Conservation (phyloP, 2,113 vertebrate species). For the Indicator maculatus region DNA sequence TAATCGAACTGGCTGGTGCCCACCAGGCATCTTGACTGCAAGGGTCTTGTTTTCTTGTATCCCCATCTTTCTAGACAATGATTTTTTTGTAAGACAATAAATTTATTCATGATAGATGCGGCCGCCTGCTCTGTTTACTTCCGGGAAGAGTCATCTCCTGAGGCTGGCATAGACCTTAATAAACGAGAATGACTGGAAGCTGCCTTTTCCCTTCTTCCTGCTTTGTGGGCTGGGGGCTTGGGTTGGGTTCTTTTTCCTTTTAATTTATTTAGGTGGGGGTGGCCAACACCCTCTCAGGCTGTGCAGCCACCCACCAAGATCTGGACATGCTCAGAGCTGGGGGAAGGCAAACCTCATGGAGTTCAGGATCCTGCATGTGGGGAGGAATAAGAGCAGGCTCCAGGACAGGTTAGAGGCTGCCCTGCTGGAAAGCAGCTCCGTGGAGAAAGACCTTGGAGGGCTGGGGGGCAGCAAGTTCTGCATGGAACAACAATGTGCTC, state of each 20-base stretch:
- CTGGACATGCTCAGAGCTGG: too few relatives aligned
- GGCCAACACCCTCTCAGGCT: too few relatives aligned
- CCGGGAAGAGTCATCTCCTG: slow-evolving; percentile 58
- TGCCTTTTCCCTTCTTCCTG: slow-evolving; percentile 68
- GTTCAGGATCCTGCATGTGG: too few relatives aligned
- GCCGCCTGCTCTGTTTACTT: slow-evolving; percentile 78
- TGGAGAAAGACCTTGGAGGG: too few relatives aligned
- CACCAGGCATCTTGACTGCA: slow-evolving; percentile 87
- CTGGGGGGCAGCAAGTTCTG: too few relatives aligned
- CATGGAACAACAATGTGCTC: too few relatives aligned
- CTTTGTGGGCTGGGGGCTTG: background rate
- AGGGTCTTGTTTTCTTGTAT: slow-evolving; percentile 89
- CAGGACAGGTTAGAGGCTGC: too few relatives aligned
- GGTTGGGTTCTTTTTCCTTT: background rate
- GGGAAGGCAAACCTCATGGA: too few relatives aligned
- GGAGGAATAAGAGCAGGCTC: too few relatives aligned
- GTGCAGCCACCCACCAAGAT: too few relatives aligned
- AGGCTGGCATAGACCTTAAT: slow-evolving; percentile 74
- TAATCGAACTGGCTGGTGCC: slow-evolving; percentile 88
- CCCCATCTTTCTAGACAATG: slow-evolving; percentile 95
- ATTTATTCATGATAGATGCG: slow-evolving; percentile 93
- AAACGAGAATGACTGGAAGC: slow-evolving; percentile 69
- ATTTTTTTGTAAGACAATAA: slow-evolving; percentile 99
- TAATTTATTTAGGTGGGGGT: too few relatives aligned
- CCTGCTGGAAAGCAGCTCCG: too few relatives aligned